phyloP scores from a whole-genome alignment of 2,888 invertebrate species.

The Xanthia togata region DNA sequence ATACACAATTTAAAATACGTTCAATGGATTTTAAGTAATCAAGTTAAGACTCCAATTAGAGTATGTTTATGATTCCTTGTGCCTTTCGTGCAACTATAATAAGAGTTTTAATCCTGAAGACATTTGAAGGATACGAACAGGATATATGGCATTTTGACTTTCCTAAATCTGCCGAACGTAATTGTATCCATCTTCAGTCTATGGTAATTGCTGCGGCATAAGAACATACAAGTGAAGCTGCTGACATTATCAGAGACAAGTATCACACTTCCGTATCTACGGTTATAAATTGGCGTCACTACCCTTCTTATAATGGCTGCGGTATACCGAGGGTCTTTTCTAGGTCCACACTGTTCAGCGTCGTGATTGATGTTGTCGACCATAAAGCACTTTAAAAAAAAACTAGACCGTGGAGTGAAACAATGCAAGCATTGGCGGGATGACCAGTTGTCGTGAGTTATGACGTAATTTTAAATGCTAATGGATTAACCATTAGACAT shows the following conservation, averaged over 20 bases:
- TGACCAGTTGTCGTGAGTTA: background rate
- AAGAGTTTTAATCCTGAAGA: background rate
- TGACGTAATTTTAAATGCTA: too few relatives aligned
- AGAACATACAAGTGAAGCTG: background rate
- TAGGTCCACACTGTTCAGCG: background rate
- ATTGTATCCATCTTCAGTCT: background rate
- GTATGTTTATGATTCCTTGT: background rate
- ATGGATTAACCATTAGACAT: background rate
- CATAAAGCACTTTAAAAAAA: background rate
- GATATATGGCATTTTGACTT: background rate
- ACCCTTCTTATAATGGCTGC: background rate
- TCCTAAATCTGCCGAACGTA: background rate
- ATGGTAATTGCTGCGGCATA: background rate
- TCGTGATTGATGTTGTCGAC: background rate
- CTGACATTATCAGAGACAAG: background rate
- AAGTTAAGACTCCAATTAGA: background rate
- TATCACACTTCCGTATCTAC: constrained; percentile 1
- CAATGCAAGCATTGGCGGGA: background rate
- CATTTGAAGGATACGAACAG: background rate
- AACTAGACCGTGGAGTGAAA: background rate
- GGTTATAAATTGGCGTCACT: background rate
- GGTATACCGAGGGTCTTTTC: background rate
- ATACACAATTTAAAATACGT: background rate
- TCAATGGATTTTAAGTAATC: background rate
- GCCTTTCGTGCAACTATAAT: background rate